Evolutionary conservation across 2,888 invertebrate genomes (phyloP).

Genomic region (Lasioglossum vierecki): DNA sequence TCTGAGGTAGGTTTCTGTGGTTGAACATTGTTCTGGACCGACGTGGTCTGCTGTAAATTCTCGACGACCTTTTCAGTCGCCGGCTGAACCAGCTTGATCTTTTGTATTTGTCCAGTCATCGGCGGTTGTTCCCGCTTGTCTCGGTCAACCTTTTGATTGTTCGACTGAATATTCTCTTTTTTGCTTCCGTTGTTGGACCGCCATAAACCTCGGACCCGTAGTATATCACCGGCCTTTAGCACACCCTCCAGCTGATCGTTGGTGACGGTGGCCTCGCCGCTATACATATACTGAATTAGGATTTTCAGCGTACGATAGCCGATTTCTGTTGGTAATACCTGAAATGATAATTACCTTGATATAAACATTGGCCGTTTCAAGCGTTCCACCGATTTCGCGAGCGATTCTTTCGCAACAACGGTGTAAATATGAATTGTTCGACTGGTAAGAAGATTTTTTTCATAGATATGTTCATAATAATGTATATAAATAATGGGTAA

Average conservation of each 20-base stretch:
- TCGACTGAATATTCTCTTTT: slow-evolving; percentile 82
- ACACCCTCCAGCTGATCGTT: slow-evolving; percentile 93
- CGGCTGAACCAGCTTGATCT: slow-evolving; percentile 81
- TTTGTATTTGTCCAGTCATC: slow-evolving; percentile 79
- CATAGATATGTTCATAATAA: neutral
- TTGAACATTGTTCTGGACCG: slow-evolving; percentile 64
- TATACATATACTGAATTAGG: slow-evolving; percentile 94
- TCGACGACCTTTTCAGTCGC: slow-evolving; percentile 72
- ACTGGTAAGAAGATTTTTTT: neutral
- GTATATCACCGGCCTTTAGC: slow-evolving; percentile 91
- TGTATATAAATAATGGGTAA: no score
- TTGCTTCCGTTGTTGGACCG: slow-evolving; percentile 83
- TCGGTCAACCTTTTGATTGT: slow-evolving; percentile 86
- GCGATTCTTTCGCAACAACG: neutral
- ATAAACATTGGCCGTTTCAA: neutral
- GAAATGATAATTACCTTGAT: slow-evolving; percentile 20
- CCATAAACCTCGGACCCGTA: slow-evolving; percentile 93
- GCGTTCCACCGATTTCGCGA: neutral
- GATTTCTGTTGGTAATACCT: slow-evolving; percentile 92
- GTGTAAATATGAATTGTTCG: neutral
- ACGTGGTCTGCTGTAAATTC: slow-evolving; percentile 65
- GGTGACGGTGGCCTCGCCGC: slow-evolving; percentile 92
- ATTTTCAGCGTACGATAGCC: slow-evolving; percentile 92
- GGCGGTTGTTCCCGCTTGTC: slow-evolving; percentile 80
- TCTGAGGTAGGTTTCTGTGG: slow-evolving; percentile 68